phyloP scores from a whole-genome alignment of 2,113 vertebrate genomes.

The Lagenorhynchus albirostris region DNA sequence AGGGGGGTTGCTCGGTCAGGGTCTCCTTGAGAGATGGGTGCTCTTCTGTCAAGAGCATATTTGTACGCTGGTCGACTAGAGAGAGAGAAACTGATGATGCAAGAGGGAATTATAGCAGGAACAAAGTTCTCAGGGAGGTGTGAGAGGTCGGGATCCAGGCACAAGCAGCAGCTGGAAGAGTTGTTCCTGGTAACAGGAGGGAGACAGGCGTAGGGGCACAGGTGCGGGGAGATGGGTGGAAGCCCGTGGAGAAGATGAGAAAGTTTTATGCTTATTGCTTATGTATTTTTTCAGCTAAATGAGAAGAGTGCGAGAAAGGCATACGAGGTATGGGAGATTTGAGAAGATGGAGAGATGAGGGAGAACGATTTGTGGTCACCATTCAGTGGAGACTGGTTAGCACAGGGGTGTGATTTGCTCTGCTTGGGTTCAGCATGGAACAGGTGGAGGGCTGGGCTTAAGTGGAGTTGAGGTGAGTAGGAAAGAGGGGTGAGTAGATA shows the following conservation, averaged over 20 bases:
- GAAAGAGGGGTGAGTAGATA: neutral
- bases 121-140: neutral
- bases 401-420: neutral
- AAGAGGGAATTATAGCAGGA: neutral
- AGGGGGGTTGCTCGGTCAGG: neutral
- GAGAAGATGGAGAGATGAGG: neutral
- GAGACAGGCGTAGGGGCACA: neutral
- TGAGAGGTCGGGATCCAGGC: neutral
- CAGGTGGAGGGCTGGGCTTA: neutral
- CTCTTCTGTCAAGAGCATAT: neutral
- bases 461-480: neutral
- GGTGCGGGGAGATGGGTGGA: neutral
- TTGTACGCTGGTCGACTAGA: neutral
- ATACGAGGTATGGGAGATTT: neutral
- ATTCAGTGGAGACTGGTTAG: neutral
- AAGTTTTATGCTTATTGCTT: neutral
- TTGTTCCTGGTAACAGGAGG: neutral
- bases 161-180: neutral
- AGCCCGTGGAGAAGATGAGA: neutral
- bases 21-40: neutral
- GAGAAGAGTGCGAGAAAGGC: neutral
- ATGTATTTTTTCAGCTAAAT: neutral
- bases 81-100: neutral
- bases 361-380: neutral
- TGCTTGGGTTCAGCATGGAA: neutral